Conservation (phyloP, 2,888 invertebrate genomes). For the Leptogaster cylindrica region DNA sequence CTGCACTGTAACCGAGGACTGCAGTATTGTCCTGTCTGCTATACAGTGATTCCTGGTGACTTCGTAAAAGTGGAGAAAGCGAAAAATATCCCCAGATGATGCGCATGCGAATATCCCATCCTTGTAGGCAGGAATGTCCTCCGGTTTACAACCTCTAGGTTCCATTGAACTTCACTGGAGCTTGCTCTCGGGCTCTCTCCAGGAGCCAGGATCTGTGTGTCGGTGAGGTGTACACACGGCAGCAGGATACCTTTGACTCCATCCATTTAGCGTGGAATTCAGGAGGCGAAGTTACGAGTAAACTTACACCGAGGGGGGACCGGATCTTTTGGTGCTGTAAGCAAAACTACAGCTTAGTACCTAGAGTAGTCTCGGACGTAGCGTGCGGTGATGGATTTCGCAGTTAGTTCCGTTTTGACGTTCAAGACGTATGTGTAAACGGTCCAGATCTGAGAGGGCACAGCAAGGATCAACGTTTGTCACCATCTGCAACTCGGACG, state of each 20-base stretch:
- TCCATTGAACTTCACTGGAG: constrained; percentile 16
- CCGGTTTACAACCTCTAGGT: not conserved
- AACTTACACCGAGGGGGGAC: constrained; percentile 43
- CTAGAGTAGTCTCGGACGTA: constrained; percentile 45
- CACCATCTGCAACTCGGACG: no score
- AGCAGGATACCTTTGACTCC: constrained; percentile 40
- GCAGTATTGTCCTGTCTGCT: constrained; percentile 9
- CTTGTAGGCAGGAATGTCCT: constrained; percentile 6
- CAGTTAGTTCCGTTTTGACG: constrained; percentile 28
- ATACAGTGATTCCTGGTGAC: not conserved
- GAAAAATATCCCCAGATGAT: constrained; percentile 16
- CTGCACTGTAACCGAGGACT: constrained; percentile 1
- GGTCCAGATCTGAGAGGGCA: constrained; percentile 5
- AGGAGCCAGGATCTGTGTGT: constrained; percentile 27
- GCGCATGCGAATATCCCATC: constrained; percentile 41
- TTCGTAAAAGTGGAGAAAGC: constrained; percentile 20
- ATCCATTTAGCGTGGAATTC: constrained; percentile 25
- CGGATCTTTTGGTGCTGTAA: constrained; percentile 37
- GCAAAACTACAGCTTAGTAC: constrained; percentile 41
- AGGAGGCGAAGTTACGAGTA: constrained; percentile 39
- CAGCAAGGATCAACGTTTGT: not conserved
- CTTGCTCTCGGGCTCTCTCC: constrained; percentile 19
- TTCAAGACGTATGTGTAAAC: constrained; percentile 31
- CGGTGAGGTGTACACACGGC: constrained; percentile 5
- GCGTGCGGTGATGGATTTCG: constrained; percentile 23